These are phyloP conservation scores for Thryonomys swinderianus DNA, from an alignment of 2,113 vertebrate genomes.

Conservation along the genomic window DNA sequence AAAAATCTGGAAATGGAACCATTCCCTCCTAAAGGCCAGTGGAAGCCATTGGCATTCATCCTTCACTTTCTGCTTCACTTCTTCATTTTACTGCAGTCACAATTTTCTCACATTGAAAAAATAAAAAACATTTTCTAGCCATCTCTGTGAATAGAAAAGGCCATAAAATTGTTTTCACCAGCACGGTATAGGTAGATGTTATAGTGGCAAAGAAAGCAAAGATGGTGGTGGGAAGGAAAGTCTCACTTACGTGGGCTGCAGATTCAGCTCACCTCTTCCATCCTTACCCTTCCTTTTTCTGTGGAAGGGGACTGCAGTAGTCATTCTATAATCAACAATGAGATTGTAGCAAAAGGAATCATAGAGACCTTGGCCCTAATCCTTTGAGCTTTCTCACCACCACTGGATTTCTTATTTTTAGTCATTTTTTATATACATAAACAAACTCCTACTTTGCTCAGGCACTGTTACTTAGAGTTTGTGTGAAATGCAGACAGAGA, in stretches of 20 bases:
- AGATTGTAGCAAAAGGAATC: neutral
- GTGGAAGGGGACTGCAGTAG: neutral
- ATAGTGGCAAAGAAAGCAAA: neutral
- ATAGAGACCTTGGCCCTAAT: neutral
- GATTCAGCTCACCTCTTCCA: neutral
- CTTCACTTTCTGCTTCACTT: neutral
- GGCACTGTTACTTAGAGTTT: neutral
- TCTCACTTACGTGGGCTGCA: neutral
- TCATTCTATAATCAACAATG: neutral
- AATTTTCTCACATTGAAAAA: neutral
- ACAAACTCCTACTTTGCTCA: neutral
- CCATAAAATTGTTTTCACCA: too few relatives aligned
- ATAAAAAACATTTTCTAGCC: neutral
- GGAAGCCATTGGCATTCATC: neutral
- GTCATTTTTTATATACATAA: neutral
- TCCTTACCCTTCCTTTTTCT: neutral
- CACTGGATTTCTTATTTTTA: neutral
- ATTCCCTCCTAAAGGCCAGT: neutral
- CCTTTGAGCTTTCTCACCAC: neutral
- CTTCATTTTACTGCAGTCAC: neutral
- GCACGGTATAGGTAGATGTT: neutral
- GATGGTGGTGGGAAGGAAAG: too few relatives aligned
- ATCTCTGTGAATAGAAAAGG: neutral
- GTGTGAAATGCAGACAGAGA: conserved; percentile 24
- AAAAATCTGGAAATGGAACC: neutral